A percentile compares a stretch with the other conserved stretches of the same genome.
Conservation (phyloP, 1,140 invertebrate genomes). For the Lasioglossum albipes region DNA sequence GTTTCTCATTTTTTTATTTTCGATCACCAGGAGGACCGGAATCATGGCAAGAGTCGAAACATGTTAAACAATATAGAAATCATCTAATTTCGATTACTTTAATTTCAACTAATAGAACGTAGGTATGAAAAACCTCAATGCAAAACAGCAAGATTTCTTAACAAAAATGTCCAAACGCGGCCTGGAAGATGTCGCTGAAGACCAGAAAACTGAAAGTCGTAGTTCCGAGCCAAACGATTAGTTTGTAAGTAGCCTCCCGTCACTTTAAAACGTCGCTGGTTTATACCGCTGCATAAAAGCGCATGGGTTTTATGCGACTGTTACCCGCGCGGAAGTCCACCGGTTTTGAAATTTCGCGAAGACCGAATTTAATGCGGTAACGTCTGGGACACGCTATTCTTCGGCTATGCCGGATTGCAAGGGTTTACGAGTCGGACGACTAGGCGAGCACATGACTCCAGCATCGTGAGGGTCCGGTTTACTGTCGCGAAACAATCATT, state of each 20-base stretch:
- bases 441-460: neutral
- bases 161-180: too few species aligned
- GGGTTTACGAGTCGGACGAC: neutral
- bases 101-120: too few species aligned
- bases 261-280: neutral
- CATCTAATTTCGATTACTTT: too few species aligned
- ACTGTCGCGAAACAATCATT: neutral
- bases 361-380: neutral
- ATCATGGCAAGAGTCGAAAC: too few species aligned
- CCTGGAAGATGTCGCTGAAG: neutral
- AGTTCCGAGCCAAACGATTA: neutral
- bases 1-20: too few species aligned
- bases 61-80: too few species aligned
- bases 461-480: neutral
- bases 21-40: too few species aligned
- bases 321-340: neutral
- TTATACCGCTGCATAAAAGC: neutral
- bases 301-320: neutral
- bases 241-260: neutral
- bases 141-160: too few species aligned
- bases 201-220: too few species aligned
- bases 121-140: too few species aligned
- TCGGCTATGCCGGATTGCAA: neutral
- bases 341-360: neutral
- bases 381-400: neutral